Evolutionary conservation across 2,797 vertebrate genomes (phyloP).

Genomic region (Lindbergichthys nudifrons): DNA sequence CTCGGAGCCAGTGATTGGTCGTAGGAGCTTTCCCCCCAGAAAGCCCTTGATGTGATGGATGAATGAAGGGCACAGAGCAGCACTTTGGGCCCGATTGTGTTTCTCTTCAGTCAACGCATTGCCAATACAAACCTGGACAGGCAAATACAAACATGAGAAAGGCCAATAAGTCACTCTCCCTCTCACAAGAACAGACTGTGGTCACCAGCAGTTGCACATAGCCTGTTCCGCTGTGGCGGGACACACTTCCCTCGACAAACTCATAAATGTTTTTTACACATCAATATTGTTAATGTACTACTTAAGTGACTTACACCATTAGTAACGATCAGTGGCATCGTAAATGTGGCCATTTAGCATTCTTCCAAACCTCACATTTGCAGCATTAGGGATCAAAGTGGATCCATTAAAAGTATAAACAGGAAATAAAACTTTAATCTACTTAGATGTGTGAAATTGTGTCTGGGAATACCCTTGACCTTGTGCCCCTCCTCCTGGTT

Average conservation of each 20-base stretch:
- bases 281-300: slow-evolving; percentile 32
- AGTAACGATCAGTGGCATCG: slow-evolving; percentile 22
- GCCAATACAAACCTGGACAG: slow-evolving; percentile 80
- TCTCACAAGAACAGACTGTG: slow-evolving; percentile 46
- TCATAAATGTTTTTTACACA: slow-evolving; percentile 26
- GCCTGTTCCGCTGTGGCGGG: slow-evolving; percentile 43
- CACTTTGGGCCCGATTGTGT: slow-evolving; percentile 76
- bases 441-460: slow-evolving; percentile 37
- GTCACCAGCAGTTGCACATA: slow-evolving; percentile 56
- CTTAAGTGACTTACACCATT: slow-evolving; percentile 33
- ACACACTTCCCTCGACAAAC: slow-evolving; percentile 37
- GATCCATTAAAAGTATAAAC: slow-evolving; percentile 59
- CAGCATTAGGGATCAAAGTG: slow-evolving; percentile 31
- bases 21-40: slow-evolving; percentile 63
- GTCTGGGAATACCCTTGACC: slow-evolving; percentile 48
- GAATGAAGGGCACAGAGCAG: slow-evolving; percentile 66
- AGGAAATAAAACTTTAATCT: slow-evolving; percentile 51
- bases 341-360: slow-evolving; percentile 25
- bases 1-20: slow-evolving; percentile 65
- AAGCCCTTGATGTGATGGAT: slow-evolving; percentile 82
- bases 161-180: slow-evolving; percentile 72
- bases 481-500: not conserved
- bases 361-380: slow-evolving; percentile 43
- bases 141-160: slow-evolving; percentile 76
- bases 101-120: slow-evolving; percentile 76